phyloP scores from a whole-genome alignment of 2,797 vertebrate species.

The Carcharodon carcharias region DNA sequence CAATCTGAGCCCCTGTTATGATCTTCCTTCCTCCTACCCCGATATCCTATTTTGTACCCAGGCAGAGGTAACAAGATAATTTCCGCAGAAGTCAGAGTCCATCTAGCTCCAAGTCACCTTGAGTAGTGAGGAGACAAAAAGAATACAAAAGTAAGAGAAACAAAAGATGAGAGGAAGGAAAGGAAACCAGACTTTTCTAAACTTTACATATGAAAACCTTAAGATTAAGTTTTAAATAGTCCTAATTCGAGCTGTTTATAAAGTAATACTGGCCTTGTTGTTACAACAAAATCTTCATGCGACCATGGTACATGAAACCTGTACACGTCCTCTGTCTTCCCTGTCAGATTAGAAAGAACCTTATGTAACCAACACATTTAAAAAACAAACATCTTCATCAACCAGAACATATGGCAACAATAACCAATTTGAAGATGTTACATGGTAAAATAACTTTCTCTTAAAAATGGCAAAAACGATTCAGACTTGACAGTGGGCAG shows the following conservation, averaged over 20 bases:
- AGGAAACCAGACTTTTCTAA: not conserved
- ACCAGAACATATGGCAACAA: not conserved
- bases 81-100: not conserved
- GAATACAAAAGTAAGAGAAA: not conserved
- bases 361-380: conserved; percentile 52
- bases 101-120: not conserved
- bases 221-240: conserved; percentile 38
- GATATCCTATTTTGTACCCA: not conserved
- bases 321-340: conserved; percentile 70
- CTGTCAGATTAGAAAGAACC: conserved; percentile 3
- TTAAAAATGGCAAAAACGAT: not conserved
- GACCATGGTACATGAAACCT: conserved; percentile 85
- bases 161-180: not conserved
- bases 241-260: not conserved
- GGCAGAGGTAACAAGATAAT: not conserved
- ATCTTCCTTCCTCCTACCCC: not conserved
- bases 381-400: conserved; percentile 36
- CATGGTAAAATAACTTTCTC: not conserved
- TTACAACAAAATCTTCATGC: conserved; percentile 75
- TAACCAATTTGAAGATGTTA: not conserved
- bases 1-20: not conserved
- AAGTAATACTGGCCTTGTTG: conserved; percentile 63
- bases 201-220: not conserved
- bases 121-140: conserved; percentile 15
- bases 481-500: not conserved